Base-by-base conservation (phyloP, 2,113 vertebrate genomes). In the Cheirogaleus medius region DNA sequence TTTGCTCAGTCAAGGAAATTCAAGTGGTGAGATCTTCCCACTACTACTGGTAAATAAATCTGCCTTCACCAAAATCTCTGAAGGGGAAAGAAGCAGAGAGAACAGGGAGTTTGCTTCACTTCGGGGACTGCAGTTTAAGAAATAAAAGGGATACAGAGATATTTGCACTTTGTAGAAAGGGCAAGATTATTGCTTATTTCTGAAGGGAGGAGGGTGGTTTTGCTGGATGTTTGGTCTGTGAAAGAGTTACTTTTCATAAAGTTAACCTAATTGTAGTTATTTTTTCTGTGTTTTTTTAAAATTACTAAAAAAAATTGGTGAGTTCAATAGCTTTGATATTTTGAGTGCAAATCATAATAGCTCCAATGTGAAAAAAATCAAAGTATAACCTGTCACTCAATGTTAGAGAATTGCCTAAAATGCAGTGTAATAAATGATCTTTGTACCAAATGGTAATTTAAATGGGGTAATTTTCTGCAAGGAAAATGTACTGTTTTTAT, bases 401-500 rank as follows among this genome's bases (percentile, higher is more conserved):
- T 4, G 82, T 94, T 97, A 92, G 68, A 52, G 88, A 97, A 94
- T 91, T 86, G 88, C 95, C 95, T 94, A 90, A 97, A 94, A 64
- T 7, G n/a, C 85, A 76, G 39, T 96, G 97, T 97, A 96, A 96
- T 97, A 95, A 98, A 92, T 96, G 64, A 97, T 77, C 87, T 96
- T 97, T 96, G 56, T 95, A 95, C 97, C 96, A 90, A 89, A 97
- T 93, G 49, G 8, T 80, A 93, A 95, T 92, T 90, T 95, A 69
- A 97, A 91, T 3, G 44, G 27, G 74, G 96, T 96, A 73, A 81
- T 97, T 98, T 98, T 97, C 97, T 98, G 97, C 96, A 80, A 97
- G 87, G 81, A 97, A 97, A 98, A 97, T 76, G 90, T 96, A 81
- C 14, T 87, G 92, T 96, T 98, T 97, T 97, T 97, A 94, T 92